These are phyloP conservation scores for Caenorhabditis sp. DNA, from an alignment of 2,888 invertebrate species.

Conservation along the genomic window DNA sequence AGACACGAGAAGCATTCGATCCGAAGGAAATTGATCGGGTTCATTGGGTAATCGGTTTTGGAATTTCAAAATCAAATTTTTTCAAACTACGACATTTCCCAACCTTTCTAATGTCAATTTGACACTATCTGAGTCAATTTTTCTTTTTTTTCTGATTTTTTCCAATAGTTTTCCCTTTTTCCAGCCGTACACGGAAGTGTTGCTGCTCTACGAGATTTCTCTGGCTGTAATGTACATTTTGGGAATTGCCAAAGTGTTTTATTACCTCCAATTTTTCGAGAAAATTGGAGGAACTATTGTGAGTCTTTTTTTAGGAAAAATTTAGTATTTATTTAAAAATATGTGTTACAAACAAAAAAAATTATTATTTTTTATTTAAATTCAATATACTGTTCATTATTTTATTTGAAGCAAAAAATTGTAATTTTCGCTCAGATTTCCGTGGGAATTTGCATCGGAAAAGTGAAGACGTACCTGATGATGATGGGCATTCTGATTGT, in stretches of 20 bases:
- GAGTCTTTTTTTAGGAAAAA: too few relatives aligned
- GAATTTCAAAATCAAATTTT: too few relatives aligned
- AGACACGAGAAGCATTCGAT: constrained; percentile 27
- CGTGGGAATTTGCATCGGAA: constrained; percentile 78
- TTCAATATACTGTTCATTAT: too few relatives aligned
- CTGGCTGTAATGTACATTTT: constrained; percentile 76
- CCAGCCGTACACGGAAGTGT: constrained; percentile 62
- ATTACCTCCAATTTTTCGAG: constrained; percentile 75
- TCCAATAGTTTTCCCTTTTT: constrained; percentile 8
- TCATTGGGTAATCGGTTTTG: constrained; percentile 63
- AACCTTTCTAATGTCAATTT: too few relatives aligned
- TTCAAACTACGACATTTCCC: too few relatives aligned
- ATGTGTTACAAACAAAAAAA: too few relatives aligned
- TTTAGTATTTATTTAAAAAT: too few relatives aligned
- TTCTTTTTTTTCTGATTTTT: background rate
- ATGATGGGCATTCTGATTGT: constrained; percentile 79
- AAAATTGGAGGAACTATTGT: constrained; percentile 77
- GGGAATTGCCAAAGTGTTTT: constrained; percentile 79
- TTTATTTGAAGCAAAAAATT: too few relatives aligned
- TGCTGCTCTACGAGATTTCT: constrained; percentile 75
- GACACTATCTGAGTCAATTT: too few relatives aligned
- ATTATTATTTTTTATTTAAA: too few relatives aligned
- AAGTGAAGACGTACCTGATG: constrained; percentile 77
- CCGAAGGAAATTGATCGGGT: constrained; percentile 19
- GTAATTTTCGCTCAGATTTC: constrained; percentile 71